Evolutionary conservation across 1,140 invertebrate species (phyloP).

Genomic region (Apis laboriosa): DNA sequence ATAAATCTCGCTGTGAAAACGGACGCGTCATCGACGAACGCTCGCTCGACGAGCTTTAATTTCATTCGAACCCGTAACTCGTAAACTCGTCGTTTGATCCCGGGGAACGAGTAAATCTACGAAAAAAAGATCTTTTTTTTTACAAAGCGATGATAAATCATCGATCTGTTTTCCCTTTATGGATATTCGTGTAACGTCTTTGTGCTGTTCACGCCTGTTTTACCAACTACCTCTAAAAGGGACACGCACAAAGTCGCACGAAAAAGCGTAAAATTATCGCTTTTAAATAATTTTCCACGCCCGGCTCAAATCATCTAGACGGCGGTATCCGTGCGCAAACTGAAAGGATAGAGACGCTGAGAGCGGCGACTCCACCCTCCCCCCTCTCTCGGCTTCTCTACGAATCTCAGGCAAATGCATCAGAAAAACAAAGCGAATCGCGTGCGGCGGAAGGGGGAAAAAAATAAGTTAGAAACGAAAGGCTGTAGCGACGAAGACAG

Average conservation of each 20-base stretch:
- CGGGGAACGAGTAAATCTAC: not conserved
- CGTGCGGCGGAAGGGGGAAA: not conserved
- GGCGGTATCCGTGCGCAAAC: too few relatives aligned
- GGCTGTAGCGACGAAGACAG: not conserved
- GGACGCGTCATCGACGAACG: conserved; percentile 5
- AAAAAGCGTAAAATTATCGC: not conserved
- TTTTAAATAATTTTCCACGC: not conserved
- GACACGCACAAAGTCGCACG: not conserved
- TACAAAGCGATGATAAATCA: not conserved
- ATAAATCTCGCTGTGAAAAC: conserved; percentile 16
- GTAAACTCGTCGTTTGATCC: not conserved
- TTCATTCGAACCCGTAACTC: not conserved
- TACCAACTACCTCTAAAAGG: not conserved
- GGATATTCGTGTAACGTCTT: not conserved
- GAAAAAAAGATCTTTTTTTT: not conserved
- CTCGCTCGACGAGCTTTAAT: conserved; percentile 1
- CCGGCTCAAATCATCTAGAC: not conserved
- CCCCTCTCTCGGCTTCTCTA: too few relatives aligned
- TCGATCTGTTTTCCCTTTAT: too few relatives aligned
- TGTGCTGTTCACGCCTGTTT: too few relatives aligned
- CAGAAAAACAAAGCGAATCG: conserved; percentile 17
- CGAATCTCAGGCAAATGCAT: not conserved
- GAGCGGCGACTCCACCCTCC: not conserved
- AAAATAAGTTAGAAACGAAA: conserved; percentile 32
- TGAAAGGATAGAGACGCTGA: not conserved